These are phyloP conservation scores for Meganola albula DNA, from an alignment of 2,888 invertebrate species.

Conservation along the genomic window DNA sequence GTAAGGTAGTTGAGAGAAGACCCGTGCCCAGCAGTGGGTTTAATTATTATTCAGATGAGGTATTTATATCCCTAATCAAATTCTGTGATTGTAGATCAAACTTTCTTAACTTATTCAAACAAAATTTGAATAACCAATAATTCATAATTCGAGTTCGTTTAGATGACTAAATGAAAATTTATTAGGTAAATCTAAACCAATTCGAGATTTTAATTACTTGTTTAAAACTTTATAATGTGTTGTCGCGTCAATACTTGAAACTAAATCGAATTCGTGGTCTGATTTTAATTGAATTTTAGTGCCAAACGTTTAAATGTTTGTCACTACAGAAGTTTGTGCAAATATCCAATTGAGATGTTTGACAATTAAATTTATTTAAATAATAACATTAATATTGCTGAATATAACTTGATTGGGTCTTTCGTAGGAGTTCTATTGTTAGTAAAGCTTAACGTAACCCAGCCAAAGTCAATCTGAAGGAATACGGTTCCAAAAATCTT, in stretches of 20 bases:
- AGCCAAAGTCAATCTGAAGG: too few species aligned
- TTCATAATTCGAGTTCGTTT: constrained; percentile 31
- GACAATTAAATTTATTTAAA: too few species aligned
- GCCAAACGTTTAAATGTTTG: neutral
- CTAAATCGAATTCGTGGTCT: constrained; percentile 25
- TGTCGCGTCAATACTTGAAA: constrained; percentile 25
- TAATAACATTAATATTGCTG: too few species aligned
- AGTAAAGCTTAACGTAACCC: too few species aligned
- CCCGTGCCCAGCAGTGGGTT: too few species aligned
- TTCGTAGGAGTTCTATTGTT: too few species aligned
- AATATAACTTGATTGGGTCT: too few species aligned
- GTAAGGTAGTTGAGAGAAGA: too few species aligned
- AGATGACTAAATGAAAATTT: constrained; percentile 41
- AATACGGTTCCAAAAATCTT: too few species aligned
- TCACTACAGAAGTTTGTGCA: constrained; percentile 8
- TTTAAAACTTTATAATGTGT: constrained; percentile 32
- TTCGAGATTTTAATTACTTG: constrained; percentile 38
- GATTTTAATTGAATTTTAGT: constrained; percentile 25
- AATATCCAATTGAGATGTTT: constrained; percentile 6
- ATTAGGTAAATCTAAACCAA: constrained; percentile 42
- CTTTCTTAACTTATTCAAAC: constrained; percentile 37
- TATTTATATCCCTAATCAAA: too few species aligned
- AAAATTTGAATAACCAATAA: constrained; percentile 38
- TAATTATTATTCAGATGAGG: too few species aligned
- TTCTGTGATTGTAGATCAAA: too few species aligned